phyloP scores from a whole-genome alignment of 1,140 invertebrate genomes.

The Drosophila eugracilis region DNA sequence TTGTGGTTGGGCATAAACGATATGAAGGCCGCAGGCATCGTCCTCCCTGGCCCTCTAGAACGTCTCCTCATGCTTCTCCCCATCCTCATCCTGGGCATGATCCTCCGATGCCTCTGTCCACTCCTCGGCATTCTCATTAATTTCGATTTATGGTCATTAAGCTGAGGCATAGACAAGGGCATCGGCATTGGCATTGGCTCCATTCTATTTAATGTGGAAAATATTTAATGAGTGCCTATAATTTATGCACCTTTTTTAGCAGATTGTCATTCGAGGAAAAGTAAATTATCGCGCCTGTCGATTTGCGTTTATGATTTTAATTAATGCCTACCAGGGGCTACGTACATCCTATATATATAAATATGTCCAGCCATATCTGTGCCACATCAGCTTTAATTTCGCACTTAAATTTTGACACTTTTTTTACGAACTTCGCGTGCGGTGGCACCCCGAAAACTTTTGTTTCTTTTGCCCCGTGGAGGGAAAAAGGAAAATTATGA shows the following conservation, averaged over 20 bases:
- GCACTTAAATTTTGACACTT: constrained; percentile 58
- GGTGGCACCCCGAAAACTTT: constrained; percentile 35
- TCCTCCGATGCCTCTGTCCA: constrained; percentile 10
- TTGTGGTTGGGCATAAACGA: constrained; percentile 60
- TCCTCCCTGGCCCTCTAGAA: constrained; percentile 1
- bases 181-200: constrained; percentile 37
- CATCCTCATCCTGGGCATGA: not conserved
- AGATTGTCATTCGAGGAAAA: constrained; percentile 18
- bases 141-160: constrained; percentile 83
- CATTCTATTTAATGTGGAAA: constrained; percentile 62
- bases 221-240: constrained; percentile 71
- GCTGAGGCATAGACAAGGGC: constrained; percentile 39
- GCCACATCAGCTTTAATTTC: constrained; percentile 56
- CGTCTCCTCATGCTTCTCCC: too few relatives aligned
- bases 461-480: constrained; percentile 38
- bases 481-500: constrained; percentile 66
- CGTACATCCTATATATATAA: too few relatives aligned
- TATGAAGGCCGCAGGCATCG: constrained; percentile 15
- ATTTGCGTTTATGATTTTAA: constrained; percentile 68
- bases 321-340: constrained; percentile 46
- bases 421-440: too few relatives aligned
- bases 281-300: constrained; percentile 51
- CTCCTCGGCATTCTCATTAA: constrained; percentile 69
- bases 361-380: constrained; percentile 7
- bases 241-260: constrained; percentile 70